Evolutionary conservation across 2,888 invertebrate species (phyloP).

Genomic region (Amiota mariae): DNA sequence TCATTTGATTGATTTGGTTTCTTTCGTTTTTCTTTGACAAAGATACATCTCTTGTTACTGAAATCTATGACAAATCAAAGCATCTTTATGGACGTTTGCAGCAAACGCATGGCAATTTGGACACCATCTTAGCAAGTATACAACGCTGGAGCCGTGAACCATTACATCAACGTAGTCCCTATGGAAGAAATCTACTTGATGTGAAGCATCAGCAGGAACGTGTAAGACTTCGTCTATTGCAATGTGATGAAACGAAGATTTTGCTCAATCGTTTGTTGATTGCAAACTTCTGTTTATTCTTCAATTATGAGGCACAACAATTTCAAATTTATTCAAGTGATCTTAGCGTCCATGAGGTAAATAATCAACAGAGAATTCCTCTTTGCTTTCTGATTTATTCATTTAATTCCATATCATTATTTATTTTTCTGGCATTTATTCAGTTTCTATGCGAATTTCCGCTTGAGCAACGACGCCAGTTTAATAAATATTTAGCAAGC

Average conservation of each 20-base stretch:
- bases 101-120: slow-evolving; percentile 78
- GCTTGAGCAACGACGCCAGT: slow-evolving; percentile 74
- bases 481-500: slow-evolving; percentile 75
- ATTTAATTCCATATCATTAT: slow-evolving; percentile 12
- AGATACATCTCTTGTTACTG: slow-evolving; percentile 60
- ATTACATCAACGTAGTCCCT: slow-evolving; percentile 82
- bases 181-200: slow-evolving; percentile 66
- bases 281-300: slow-evolving; percentile 68
- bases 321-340: slow-evolving; percentile 57
- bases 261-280: slow-evolving; percentile 65
- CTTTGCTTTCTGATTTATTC: not conserved
- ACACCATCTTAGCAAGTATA: slow-evolving; percentile 76
- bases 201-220: slow-evolving; percentile 66
- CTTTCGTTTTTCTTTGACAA: slow-evolving; percentile 16
- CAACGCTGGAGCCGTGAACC: slow-evolving; percentile 83
- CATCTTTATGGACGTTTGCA: slow-evolving; percentile 60
- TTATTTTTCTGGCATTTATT: slow-evolving; percentile 22
- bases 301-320: slow-evolving; percentile 58
- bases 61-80: slow-evolving; percentile 60
- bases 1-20: slow-evolving; percentile 14
- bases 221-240: slow-evolving; percentile 58
- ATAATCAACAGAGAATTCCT: slow-evolving; percentile 2
- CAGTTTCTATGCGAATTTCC: slow-evolving; percentile 64
- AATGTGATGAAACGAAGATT: slow-evolving; percentile 66
- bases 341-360: slow-evolving; percentile 60